Percentiles rank a stretch among this genome's conserved stretches.
These are phyloP conservation scores for Todiramphus chloris DNA, from an alignment of 2,113 vertebrate genomes.

Conservation along the genomic window DNA sequence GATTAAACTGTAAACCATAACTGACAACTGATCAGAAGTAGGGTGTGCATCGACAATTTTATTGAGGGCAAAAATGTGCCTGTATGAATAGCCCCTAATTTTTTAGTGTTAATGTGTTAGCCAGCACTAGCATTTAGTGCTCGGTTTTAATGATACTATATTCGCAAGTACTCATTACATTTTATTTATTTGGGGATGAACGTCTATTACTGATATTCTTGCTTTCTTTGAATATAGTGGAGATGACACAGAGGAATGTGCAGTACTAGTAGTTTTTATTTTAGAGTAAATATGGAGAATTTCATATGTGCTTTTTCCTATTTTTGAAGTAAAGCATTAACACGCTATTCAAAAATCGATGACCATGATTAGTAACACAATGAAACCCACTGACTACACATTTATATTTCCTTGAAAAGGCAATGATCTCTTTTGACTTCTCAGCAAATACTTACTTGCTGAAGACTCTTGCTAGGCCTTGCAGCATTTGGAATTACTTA, in stretches of 20 bases:
- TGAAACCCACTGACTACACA: neutral
- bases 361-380: neutral
- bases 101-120: constrained; percentile 11
- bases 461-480: neutral
- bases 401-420: neutral
- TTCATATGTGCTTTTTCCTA: constrained; percentile 10
- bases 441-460: neutral
- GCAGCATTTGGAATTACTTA: neutral
- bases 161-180: neutral
- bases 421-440: neutral
- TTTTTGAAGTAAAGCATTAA: constrained; percentile 13
- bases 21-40: neutral
- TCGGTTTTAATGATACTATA: constrained; percentile 11
- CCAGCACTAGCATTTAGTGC: neutral
- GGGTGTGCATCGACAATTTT: constrained; percentile 32
- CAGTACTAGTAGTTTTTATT: constrained; percentile 22
- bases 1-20: constrained; percentile 19
- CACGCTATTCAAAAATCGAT: neutral
- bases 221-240: constrained; percentile 13
- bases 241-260: neutral
- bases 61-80: constrained; percentile 9
- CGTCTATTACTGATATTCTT: neutral
- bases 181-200: neutral
- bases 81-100: constrained; percentile 8
- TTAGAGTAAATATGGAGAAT: neutral